A percentile compares a stretch with the other conserved stretches of the same genome.
phyloP scores from a whole-genome alignment of 2,797 vertebrate genomes.

The Phylloscopus collybita region DNA sequence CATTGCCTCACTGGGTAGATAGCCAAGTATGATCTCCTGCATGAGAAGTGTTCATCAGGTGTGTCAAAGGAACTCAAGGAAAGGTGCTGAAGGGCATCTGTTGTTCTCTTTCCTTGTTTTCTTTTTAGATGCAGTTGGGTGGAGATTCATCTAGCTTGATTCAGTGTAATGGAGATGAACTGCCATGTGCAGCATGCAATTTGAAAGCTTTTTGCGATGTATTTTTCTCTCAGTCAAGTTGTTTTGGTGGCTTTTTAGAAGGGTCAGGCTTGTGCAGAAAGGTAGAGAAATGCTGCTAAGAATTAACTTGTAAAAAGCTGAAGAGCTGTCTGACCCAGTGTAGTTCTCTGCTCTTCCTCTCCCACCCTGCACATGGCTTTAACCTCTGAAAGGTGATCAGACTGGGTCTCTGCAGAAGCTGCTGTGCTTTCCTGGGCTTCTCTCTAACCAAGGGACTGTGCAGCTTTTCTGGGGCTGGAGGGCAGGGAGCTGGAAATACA shows the following conservation, averaged over 20 bases:
- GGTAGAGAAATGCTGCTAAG: neutral
- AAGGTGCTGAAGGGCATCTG: neutral
- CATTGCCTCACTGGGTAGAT: neutral
- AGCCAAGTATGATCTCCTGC: neutral
- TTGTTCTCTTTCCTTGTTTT: neutral
- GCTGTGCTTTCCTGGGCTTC: neutral
- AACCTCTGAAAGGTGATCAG: neutral
- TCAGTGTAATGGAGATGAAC: neutral
- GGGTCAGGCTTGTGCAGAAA: neutral
- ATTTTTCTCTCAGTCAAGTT: neutral
- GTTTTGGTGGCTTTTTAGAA: neutral
- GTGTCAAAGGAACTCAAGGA: neutral
- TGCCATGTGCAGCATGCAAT: accelerated
- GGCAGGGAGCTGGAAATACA: neutral
- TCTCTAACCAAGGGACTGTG: neutral
- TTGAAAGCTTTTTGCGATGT: neutral
- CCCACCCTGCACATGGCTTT: neutral
- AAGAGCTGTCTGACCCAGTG: neutral
- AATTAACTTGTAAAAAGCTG: neutral
- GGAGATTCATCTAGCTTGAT: neutral
- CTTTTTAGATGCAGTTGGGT: neutral
- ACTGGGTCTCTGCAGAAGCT: neutral
- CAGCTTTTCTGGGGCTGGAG: neutral
- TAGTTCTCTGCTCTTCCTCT: neutral
- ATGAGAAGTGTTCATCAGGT: neutral